Conservation (phyloP, 2,797 vertebrate species). For the Hylomyscus alleni region DNA sequence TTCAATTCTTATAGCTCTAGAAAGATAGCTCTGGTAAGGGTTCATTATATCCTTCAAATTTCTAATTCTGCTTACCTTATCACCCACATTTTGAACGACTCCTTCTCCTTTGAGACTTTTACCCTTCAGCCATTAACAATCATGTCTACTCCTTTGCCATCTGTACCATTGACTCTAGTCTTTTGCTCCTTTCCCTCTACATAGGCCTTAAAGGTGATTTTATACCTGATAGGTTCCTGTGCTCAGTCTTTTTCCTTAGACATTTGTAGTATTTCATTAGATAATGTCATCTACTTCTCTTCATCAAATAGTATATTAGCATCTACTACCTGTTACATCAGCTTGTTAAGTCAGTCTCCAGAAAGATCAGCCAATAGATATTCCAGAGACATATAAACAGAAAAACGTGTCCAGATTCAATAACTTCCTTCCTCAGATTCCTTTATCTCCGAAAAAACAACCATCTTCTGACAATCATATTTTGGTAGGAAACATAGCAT, state of each 20-base stretch:
- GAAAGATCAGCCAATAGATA: not conserved
- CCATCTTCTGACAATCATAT: not conserved
- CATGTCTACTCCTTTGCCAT: not conserved
- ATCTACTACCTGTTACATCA: not conserved
- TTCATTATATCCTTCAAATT: not conserved
- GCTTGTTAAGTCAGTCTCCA: constrained; percentile 8
- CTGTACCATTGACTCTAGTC: not conserved
- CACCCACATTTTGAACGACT: not conserved
- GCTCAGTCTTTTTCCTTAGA: constrained; percentile 7
- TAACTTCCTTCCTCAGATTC: not conserved
- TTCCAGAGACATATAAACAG: not conserved
- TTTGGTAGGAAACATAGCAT: constrained; percentile 27
- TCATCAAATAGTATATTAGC: constrained; percentile 38
- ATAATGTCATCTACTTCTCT: not conserved
- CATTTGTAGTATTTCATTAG: not conserved
- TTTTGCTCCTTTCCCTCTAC: constrained; percentile 3
- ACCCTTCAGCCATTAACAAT: not conserved
- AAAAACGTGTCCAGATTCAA: not conserved
- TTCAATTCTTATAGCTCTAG: not conserved
- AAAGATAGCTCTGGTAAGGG: not conserved
- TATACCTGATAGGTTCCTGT: not conserved
- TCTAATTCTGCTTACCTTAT: not conserved
- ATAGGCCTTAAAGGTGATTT: not conserved
- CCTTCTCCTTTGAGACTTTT: constrained; percentile 2
- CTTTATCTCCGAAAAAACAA: not conserved